A percentile compares a stretch with the other conserved stretches of the same genome.
phyloP scores from a whole-genome alignment of 2,113 vertebrate genomes.

The Aspiorhynchus laticeps region DNA sequence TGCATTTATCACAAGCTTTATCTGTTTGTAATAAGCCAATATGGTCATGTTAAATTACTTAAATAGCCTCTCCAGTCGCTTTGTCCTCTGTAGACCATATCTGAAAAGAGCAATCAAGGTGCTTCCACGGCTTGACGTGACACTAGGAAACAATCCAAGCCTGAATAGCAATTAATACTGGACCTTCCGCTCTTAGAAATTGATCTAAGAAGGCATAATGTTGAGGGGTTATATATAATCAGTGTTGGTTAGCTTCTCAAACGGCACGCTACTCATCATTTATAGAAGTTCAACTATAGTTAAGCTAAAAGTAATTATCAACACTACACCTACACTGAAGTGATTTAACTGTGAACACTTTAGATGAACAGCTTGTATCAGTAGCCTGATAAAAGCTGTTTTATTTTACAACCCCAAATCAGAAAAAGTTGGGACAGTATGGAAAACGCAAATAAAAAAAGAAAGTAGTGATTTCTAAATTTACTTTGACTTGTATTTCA shows the following conservation, averaged over 20 bases:
- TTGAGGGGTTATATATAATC: slow-evolving; percentile 2
- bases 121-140: background rate
- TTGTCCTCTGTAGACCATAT: slow-evolving; percentile 27
- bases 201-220: background rate
- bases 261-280: background rate
- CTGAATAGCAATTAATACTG: slow-evolving; percentile 1
- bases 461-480: too few species aligned
- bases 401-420: too few species aligned
- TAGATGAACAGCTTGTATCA: background rate
- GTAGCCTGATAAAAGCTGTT: background rate
- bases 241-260: background rate
- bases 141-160: background rate
- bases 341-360: background rate
- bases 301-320: background rate
- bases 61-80: background rate
- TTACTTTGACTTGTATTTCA: too few species aligned
- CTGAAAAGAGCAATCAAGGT: slow-evolving; percentile 20
- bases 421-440: too few species aligned
- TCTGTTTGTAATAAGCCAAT: slow-evolving; percentile 26
- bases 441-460: too few species aligned
- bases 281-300: background rate
- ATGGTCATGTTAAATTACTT: slow-evolving; percentile 38
- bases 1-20: slow-evolving; percentile 46
- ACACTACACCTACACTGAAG: background rate
- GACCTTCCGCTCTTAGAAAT: background rate